phyloP scores from a whole-genome alignment of 2,113 vertebrate genomes.

The Sceloporus tristichus region DNA sequence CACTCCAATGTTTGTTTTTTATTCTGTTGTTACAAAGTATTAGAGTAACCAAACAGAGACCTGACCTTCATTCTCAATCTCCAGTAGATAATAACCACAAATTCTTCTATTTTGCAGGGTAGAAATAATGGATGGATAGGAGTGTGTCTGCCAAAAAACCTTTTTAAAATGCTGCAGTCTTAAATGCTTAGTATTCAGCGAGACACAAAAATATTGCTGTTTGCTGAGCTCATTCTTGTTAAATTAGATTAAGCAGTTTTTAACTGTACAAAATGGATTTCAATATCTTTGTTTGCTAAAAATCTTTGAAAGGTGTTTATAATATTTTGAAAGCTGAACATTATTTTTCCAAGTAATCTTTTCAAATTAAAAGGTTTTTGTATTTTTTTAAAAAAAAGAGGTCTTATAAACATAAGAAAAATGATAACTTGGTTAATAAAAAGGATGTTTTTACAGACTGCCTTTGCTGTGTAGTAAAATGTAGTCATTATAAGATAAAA shows the following conservation, averaged over 20 bases:
- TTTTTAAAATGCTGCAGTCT: background rate
- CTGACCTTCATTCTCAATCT: conserved; percentile 1
- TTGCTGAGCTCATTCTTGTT: conserved; percentile 42
- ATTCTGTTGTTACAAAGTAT: conserved; percentile 1
- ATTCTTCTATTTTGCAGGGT: background rate
- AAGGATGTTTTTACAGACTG: conserved; percentile 43
- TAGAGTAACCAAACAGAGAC: background rate
- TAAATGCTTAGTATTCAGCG: conserved; percentile 27
- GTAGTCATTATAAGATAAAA: conserved; percentile 49
- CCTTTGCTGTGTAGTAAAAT: conserved; percentile 64
- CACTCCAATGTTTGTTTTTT: background rate
- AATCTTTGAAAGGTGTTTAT: conserved; percentile 52
- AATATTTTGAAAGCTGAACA: conserved; percentile 58
- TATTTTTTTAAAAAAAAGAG: conserved; percentile 25
- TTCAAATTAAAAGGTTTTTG: conserved; percentile 38
- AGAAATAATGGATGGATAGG: background rate
- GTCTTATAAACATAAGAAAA: conserved; percentile 41
- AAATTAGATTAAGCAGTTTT: conserved; percentile 45
- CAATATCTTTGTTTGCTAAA: conserved; percentile 55
- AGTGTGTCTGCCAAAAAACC: background rate
- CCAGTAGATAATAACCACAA: background rate
- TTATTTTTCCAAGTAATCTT: conserved; percentile 49
- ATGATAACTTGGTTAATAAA: conserved; percentile 60
- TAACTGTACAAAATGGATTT: conserved; percentile 50
- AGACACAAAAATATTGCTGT: accelerated